Evolutionary conservation across 2,888 invertebrate species (phyloP), one percentile per base, ranked within the genome.

Genomic region (Aphodius sticticus): DNA sequence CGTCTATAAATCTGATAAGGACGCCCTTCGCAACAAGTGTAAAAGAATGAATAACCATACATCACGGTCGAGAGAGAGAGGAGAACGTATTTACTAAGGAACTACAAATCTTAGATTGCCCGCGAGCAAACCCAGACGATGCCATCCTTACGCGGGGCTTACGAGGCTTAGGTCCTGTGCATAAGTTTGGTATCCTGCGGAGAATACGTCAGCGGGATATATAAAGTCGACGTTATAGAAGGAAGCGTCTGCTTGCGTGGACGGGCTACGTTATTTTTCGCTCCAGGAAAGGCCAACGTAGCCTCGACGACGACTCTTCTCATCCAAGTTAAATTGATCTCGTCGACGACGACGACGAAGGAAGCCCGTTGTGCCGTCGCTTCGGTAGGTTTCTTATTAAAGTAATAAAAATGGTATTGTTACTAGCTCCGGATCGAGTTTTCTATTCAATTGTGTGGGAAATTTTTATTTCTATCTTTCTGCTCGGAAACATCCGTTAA

Each of bases 1-100:
- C 53, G 53, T 53, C 53, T 53, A 53, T 53, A 53, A 53, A 53
- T 53, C 53, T 53, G 53, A 53, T 53, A 53, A 53, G 53, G 53
- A 53, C 53, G 53, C 53, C 53, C 53, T 26, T 53, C 53, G 53
- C 53, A 53, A 53, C 53, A 53, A 53, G 53, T 53, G 53, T 53
- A 53, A 53, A 53, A 53, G 53, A 53, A 53, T 53, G 53, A 53
- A 53, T 53, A 53, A 53, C 53, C 53, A 53, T 53, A 53, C 12
- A 53, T 53, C 53, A 53, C 7, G 12, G 53, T 53, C 53, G 53
- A 53, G 53, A 53, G 53, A 53, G 12, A 9, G 12, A 53, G 53
- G 53, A 53, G 53, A 7, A 53, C 53, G 53, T 53, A 53, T 53
- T 53, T 53, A 53, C 53, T 53, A 53, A 53, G 53, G 53, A 53